Evolutionary conservation across 2,888 invertebrate species (phyloP).

Genomic region (Aplocera efformata): DNA sequence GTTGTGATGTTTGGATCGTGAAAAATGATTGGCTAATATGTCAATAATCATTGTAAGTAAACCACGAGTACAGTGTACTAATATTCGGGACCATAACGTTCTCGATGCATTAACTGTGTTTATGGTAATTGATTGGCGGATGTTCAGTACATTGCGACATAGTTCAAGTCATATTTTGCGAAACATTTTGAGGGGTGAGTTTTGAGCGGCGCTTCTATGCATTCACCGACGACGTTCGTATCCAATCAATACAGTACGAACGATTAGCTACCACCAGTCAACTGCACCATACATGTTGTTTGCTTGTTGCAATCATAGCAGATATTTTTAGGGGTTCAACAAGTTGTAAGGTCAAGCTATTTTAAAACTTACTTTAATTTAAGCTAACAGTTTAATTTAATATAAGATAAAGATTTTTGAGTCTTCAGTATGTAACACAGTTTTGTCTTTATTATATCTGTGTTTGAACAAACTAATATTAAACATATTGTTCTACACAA

Average conservation of each 20-base stretch:
- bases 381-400: no score
- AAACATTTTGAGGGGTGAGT: conserved; percentile 4
- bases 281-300: conserved; percentile 5
- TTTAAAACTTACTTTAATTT: no score
- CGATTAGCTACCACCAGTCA: conserved; percentile 4
- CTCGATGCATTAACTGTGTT: conserved; percentile 1
- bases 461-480: no score
- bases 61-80: conserved; percentile 39
- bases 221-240: conserved; percentile 9
- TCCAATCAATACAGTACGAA: conserved; percentile 18
- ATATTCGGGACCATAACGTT: conserved; percentile 6
- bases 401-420: no score
- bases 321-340: conserved; percentile 17
- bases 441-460: no score
- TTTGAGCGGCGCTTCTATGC: conserved; percentile 11
- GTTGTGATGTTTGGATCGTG: conserved; percentile 48
- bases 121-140: background rate
- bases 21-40: conserved; percentile 47
- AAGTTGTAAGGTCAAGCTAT: no score
- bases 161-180: conserved; percentile 7
- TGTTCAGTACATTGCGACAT: background rate
- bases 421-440: no score
- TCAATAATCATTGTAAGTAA: conserved; percentile 36
- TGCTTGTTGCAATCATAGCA: no score
- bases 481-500: no score